A percentile compares a stretch with the other conserved stretches of the same genome.
These are phyloP conservation scores for Paratrypauchen microcephalus DNA, from an alignment of 2,797 vertebrate species.

Conservation along the genomic window DNA sequence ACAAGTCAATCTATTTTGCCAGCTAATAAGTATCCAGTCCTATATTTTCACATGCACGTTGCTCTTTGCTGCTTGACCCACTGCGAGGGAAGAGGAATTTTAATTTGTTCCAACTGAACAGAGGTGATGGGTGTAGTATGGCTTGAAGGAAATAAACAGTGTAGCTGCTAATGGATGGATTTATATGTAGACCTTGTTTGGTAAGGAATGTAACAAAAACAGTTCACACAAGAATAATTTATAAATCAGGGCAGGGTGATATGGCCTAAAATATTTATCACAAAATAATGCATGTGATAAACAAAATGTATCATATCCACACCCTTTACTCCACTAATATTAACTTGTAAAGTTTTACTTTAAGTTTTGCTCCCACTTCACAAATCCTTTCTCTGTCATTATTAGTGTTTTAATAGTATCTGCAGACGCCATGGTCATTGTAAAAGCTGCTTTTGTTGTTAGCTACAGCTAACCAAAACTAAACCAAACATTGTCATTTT, in stretches of 20 bases:
- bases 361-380: background rate
- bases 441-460: background rate
- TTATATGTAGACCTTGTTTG: background rate
- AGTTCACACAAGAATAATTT: conserved; percentile 24
- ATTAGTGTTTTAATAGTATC: background rate
- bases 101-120: conserved; percentile 16
- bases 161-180: conserved; percentile 12
- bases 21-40: conserved; percentile 40
- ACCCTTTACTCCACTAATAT: too few relatives aligned
- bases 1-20: conserved; percentile 22
- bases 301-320: background rate
- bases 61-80: conserved; percentile 18
- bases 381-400: too few relatives aligned
- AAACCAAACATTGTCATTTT: too few relatives aligned
- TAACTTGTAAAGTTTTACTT: too few relatives aligned
- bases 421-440: background rate
- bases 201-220: conserved; percentile 19
- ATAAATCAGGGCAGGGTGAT: conserved; percentile 20
- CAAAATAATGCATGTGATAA: background rate
- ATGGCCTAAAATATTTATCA: background rate
- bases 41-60: conserved; percentile 24
- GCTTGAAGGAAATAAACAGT: conserved; percentile 18
- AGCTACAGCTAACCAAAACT: too few relatives aligned
- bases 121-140: background rate
- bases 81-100: conserved; percentile 13